Base-by-base conservation (phyloP, 1,140 invertebrate species). In the Leptestheria dahalacensis region DNA sequence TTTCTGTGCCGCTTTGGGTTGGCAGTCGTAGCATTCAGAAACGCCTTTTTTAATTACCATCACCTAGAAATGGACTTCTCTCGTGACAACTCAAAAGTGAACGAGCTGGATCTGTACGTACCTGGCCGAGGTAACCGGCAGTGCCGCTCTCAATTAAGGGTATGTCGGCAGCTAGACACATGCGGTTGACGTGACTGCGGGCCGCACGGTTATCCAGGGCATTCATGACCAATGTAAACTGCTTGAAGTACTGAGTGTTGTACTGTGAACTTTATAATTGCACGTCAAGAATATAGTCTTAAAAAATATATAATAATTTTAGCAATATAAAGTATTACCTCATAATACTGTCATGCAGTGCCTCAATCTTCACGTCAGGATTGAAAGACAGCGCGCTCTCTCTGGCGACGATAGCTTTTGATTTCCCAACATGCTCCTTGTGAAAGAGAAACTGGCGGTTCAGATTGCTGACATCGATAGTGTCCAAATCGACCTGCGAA, bases 391-490 rank as follows among this genome's bases (percentile, higher is more conserved):
- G 73, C 12, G 91, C 91, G 68, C 86, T 92, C 71, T 92, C 87
- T 61, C 82, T 80, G 0, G 96, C 95, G 50, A 91, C 86, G 41
- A 80, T 74, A 1, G 87, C 84, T 75, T 99, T 99, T 2, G 94
- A 89, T 73, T 95, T 94, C 3, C 94, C 94, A 63, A 99, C 93
- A 80, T 99, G 95, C 68, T 95, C 85, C 68, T 92, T 92, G 69
- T 93, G 86, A 70, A 99, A 99, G 2, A 99, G 72, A 74, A 99
- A 99, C 71, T 99, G 97, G 15, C 97, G 79, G 72, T 99, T 99
- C 33, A 99, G 76, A 71, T 99, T 99, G 72, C 91, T 97, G n/a
- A 99, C 87, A 76, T 99, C 96, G 69, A 99, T 99, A 2, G 93
- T 99, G 71, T 99, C 97, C 68, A 99, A 79, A 79, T 99, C 97